A percentile compares a stretch with the other conserved stretches of the same genome.
Conservation (phyloP, 37 sponge, comb jelly and placozoan species). For the Beroe forskalii region DNA sequence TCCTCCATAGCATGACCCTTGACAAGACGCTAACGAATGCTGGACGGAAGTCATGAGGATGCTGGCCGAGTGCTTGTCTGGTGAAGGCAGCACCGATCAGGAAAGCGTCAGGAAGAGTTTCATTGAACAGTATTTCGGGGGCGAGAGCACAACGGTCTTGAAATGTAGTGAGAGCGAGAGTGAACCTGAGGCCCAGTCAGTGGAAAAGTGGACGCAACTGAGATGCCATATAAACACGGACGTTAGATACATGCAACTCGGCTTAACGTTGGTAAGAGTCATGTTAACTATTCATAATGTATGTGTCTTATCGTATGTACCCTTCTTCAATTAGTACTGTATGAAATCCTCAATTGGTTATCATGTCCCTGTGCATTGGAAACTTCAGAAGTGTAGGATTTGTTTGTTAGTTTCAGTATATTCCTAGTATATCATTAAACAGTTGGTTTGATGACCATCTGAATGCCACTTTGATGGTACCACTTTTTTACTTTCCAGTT, state of each 20-base stretch:
- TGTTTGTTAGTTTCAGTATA: too few relatives aligned
- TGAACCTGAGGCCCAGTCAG: slow-evolving; percentile 73
- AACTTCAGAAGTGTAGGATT: too few relatives aligned
- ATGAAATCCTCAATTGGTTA: too few relatives aligned
- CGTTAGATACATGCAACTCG: slow-evolving; percentile 84
- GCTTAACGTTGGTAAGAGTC: slow-evolving; percentile 72
- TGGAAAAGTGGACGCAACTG: slow-evolving; percentile 78
- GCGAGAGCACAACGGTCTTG: slow-evolving; percentile 39
- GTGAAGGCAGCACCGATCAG: slow-evolving; percentile 43
- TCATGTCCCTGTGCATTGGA: too few relatives aligned
- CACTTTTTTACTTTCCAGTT: too few relatives aligned
- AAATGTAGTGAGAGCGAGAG: slow-evolving; percentile 80
- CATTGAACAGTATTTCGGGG: slow-evolving; percentile 80
- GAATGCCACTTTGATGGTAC: too few relatives aligned
- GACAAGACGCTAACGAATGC: slow-evolving; percentile 97
- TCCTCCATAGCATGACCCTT: too few relatives aligned
- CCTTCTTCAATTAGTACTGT: too few relatives aligned
- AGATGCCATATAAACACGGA: slow-evolving; percentile 86
- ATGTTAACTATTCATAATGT: too few relatives aligned
- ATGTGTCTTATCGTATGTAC: too few relatives aligned
- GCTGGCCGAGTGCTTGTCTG: slow-evolving; percentile 63
- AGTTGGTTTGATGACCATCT: too few relatives aligned
- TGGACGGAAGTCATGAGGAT: slow-evolving; percentile 78
- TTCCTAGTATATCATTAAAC: too few relatives aligned
- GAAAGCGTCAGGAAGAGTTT: slow-evolving; percentile 66